Evolutionary conservation across 2,113 vertebrate species (phyloP), one percentile per base, ranked within the genome.

Genomic region (Chaetodon trifascialis): DNA sequence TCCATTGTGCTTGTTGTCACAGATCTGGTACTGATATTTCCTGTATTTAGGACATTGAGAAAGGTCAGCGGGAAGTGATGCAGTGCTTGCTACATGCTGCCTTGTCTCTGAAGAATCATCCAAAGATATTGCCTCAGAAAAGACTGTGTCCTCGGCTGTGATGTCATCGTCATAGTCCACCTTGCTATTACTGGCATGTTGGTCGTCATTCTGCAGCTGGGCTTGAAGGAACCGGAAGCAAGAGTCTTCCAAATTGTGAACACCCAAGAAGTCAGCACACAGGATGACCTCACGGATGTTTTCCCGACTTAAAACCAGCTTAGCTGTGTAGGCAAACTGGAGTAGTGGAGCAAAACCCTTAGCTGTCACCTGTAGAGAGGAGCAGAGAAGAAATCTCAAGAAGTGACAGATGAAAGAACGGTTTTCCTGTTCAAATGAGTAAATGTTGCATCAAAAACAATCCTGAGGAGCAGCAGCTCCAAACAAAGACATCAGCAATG

Each of bases 261-360:
- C 96, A 83, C 97, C 97, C 85, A 99, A 95, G 91, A 97, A 96
- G 78, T 98, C 97, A 0, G 97, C 97, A 2, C 97, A 98, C 92
- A 96, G 95, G 93, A 99, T 97, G 91, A 99, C 97, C 93, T 98
- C 97, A 55, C 96, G 97, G 94, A 99, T 98, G 94, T 98, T 98
- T 49, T 98, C 97, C 81, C 93, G 95, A 94, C 96, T 97, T 93
- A 99, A 96, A 80, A 98, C 94, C 92, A 99, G 95, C 95, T 97
- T 98, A 89, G 97, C 97, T 49, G 97, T 99, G 96, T 99, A 99
- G 94, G 97, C 97, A 59, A 99, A 99, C 96, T 98, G 97, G 55
- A 99, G 89, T 93, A 99, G 95, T 2, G 97, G 97, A 91, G 96
- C 96, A 72, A 99, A 99, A 80, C 97, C 97, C 91, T 96, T 96